Conservation (phyloP, 2,113 vertebrate genomes). For the Semnornis frantzii region DNA sequence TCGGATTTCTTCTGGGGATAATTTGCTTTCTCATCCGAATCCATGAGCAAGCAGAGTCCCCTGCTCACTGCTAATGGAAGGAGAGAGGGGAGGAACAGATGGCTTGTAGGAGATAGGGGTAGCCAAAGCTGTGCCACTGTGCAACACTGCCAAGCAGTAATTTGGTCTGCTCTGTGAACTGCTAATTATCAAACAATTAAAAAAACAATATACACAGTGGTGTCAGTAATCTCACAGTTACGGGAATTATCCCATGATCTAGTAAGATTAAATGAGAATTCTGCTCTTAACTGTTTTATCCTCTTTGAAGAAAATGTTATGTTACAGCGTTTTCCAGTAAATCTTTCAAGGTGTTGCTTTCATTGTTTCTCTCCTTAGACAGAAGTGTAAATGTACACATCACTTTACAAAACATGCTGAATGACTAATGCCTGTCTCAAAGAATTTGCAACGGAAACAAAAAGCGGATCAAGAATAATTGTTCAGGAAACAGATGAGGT, state of each 20-base stretch:
- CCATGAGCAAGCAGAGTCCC: background rate
- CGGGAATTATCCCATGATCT: constrained; percentile 22
- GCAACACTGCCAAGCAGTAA: constrained; percentile 18
- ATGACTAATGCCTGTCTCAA: background rate
- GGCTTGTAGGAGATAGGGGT: background rate
- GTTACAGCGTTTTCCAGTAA: background rate
- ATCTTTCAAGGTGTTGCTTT: background rate
- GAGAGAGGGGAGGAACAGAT: background rate
- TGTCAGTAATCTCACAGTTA: constrained; percentile 36
- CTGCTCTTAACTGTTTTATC: constrained; percentile 24
- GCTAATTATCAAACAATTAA: constrained; percentile 67
- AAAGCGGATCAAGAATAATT: background rate
- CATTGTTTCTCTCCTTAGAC: background rate
- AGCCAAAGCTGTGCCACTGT: background rate
- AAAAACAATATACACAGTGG: constrained; percentile 37
- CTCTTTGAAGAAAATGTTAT: background rate
- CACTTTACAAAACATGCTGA: constrained; percentile 7
- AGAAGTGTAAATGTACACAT: background rate
- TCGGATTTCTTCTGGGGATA: background rate
- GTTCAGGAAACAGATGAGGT: background rate
- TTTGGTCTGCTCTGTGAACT: constrained; percentile 44
- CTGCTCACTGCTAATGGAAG: background rate
- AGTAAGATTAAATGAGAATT: constrained; percentile 17
- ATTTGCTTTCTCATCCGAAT: background rate
- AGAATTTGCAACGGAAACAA: background rate